Evolutionary conservation across 2,797 vertebrate species (phyloP).

Genomic region (Acanthurus lineatus): DNA sequence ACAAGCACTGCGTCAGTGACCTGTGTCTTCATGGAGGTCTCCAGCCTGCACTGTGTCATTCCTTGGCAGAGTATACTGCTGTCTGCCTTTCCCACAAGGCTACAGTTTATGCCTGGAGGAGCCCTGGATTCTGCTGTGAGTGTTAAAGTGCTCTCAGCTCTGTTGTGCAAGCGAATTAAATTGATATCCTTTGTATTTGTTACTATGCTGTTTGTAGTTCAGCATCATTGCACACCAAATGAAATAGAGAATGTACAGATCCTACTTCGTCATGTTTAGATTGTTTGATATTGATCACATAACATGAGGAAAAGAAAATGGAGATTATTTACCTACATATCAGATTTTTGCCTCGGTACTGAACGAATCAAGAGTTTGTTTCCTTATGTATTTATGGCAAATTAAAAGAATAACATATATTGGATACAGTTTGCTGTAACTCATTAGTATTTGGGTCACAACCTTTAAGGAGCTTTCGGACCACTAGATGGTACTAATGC

Average conservation of each 20-base stretch:
- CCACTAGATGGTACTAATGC: constrained; percentile 85
- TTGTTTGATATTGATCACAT: constrained; percentile 54
- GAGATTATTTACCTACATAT: constrained; percentile 50
- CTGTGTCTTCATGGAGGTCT: constrained; percentile 75
- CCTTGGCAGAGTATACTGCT: constrained; percentile 68
- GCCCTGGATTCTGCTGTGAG: constrained; percentile 69
- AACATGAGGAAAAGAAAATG: constrained; percentile 20
- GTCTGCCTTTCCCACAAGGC: constrained; percentile 68
- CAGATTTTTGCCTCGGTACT: constrained; percentile 19
- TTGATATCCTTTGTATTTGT: constrained; percentile 64
- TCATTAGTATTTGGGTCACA: constrained; percentile 51
- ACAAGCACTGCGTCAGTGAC: constrained; percentile 72
- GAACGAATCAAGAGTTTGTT: constrained; percentile 21
- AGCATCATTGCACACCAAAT: constrained; percentile 69
- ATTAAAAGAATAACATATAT: neutral
- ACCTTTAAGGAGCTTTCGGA: constrained; percentile 42
- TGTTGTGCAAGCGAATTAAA: constrained; percentile 62
- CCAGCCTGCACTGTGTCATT: constrained; percentile 62
- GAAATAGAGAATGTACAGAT: constrained; percentile 62
- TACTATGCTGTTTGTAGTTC: constrained; percentile 63
- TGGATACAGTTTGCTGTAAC: constrained; percentile 12
- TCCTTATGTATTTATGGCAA: constrained; percentile 11
- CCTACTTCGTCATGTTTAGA: constrained; percentile 58
- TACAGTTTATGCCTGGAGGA: constrained; percentile 71
- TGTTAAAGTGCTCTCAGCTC: constrained; percentile 60